Evolutionary conservation across 2,797 vertebrate species (phyloP), one percentile per base, ranked within the genome.

Genomic region (Falco cherrug): DNA sequence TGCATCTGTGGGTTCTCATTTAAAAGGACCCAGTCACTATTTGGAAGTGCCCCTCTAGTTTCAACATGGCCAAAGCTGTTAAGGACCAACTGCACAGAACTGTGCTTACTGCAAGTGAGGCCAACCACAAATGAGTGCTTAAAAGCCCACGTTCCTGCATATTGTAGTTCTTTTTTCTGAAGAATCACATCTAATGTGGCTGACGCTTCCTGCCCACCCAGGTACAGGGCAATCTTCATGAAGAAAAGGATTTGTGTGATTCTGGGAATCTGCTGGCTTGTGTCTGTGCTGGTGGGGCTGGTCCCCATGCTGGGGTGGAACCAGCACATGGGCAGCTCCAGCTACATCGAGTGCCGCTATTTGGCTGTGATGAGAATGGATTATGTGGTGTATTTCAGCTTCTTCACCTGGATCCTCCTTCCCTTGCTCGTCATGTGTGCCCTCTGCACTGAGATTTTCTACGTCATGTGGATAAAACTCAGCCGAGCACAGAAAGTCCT

Each of bases 351-450:
- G 24, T 99, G 99, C 89, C 8, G 57, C 8, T 99, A 99, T 90
- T 92, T 73, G 13, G 56, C 91, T 0, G 98, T 99, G 79, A 98
- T 99, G 53, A 96, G 97, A 60, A 98, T 99, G 98, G 98, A 99
- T 80, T 99, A 99, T 78, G 98, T 99, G 98, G 98, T 99, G 51
- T 99, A 99, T 95, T 98, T 99, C 95, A 99, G 98, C 81, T 99
- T 99, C 97, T 98, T 99, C 4, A 93, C 97, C 41, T 99, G 98
- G 98, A 98, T 99, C 74, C 97, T 99, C 92, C 87, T 98, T 11
- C 99, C 99, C 1, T 93, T 99, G 87, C 59, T 97, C 35, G 85
- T 98, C 87, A 99, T 99, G 98, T 98, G 98, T 4, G 88, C 71
- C 53, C 97, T 99, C 57, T 99, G 99, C 4, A 80, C 93, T 1